Evolutionary conservation across 2,797 vertebrate genomes (phyloP).

Genomic region (Loris lydekkerianus): DNA sequence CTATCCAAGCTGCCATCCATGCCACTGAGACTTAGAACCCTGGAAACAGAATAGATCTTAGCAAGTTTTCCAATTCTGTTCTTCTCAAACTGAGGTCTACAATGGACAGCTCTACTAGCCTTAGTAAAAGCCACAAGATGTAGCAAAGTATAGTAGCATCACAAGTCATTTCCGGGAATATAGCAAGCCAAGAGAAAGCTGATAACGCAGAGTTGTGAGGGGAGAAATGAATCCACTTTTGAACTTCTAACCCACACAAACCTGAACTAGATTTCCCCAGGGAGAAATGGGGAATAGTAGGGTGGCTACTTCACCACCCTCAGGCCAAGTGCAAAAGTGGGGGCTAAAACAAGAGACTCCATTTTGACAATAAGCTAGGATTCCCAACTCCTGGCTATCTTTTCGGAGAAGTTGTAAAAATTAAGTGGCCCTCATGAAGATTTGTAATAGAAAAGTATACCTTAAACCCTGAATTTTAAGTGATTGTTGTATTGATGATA

Average conservation of each 20-base stretch:
- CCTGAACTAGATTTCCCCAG: not conserved
- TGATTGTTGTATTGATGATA: too few relatives aligned
- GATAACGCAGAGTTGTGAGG: not conserved
- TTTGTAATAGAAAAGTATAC: not conserved
- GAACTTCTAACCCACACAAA: not conserved
- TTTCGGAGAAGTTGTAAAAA: not conserved
- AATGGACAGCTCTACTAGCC: too few relatives aligned
- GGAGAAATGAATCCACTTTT: not conserved
- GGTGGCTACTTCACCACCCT: not conserved
- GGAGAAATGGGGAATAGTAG: not conserved
- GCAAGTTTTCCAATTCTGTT: not conserved
- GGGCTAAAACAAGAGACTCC: not conserved
- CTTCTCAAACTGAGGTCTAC: not conserved
- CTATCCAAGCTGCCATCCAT: not conserved
- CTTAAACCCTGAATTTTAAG: not conserved
- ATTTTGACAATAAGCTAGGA: not conserved
- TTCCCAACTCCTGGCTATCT: not conserved
- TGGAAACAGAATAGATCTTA: not conserved
- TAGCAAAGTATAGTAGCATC: not conserved
- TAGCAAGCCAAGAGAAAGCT: not conserved
- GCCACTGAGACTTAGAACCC: not conserved
- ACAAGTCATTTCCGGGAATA: not conserved
- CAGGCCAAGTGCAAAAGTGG: not conserved
- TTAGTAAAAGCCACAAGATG: not conserved
- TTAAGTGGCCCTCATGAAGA: not conserved